Base-by-base conservation (phyloP, 2,888 invertebrate species). In the Cacoxenus indagator region DNA sequence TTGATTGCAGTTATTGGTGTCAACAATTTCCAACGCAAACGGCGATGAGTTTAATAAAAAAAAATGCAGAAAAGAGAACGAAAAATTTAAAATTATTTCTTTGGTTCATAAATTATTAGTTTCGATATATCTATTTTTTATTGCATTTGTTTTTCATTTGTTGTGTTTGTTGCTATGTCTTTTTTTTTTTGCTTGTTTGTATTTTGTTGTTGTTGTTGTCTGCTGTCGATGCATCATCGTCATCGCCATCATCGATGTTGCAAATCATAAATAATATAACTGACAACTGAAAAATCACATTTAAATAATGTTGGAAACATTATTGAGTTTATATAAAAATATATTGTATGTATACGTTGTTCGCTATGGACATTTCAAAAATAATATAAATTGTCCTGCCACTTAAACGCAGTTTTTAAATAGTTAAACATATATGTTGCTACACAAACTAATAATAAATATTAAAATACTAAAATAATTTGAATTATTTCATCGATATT, bases 1-100 rank as follows among this genome's bases (percentile, higher is more conserved):
- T 69, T 67, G 65, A 24, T 43, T 61, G 54, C 72, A 67, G 68
- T 72, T 70, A 72, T 72, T 64, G 69, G 64, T 69, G 69, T 67
- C 71, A 72, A 64, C 67, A 69, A 69, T 72, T 70, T 72, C 64
- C 48, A 22, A 29, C 3, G 43, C 24, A 62, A 26, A 14, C 14
- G 24, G 19, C 24, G 43, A 17, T 8, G 27, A 14, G 2, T 26
- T 55, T 1, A 27, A 4, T 24, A 55, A 55, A 26, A 55, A 0
- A 27, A 55, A 55, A 27, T 2, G 19, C 2, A 43, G 24, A 45
- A 62, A n/a, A 62, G 22, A 43, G 11, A 45, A 22, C n/a, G n/a
- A 43, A 26, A n/a, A 24, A 62, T 9, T 43, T 43, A 6, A 22
- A 61, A n/a, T 29, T 62, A 45, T 22, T 45, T 62, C 19, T 1